Percentiles rank a stretch among this genome's conserved stretches.
These are phyloP conservation scores for Boulengeromyrus knoepffleri DNA, from an alignment of 2,113 vertebrate genomes.

Conservation along the genomic window DNA sequence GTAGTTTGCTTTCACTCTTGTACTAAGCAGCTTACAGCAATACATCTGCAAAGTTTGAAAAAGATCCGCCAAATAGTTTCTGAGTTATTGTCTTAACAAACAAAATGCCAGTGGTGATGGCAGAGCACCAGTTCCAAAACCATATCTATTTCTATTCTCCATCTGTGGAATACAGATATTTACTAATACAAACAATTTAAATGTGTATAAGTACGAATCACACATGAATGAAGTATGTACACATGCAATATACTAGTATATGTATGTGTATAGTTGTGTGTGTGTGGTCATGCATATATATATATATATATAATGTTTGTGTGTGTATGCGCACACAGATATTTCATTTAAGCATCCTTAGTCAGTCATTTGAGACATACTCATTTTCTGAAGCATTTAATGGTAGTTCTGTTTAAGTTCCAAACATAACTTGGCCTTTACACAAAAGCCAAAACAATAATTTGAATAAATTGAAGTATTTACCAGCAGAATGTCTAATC, in stretches of 20 bases:
- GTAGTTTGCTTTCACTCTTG: not conserved
- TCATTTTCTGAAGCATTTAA: conserved; percentile 64
- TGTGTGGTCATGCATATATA: too few relatives aligned
- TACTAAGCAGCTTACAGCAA: too few relatives aligned
- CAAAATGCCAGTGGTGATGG: not conserved
- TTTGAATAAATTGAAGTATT: conserved; percentile 69
- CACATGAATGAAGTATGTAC: not conserved
- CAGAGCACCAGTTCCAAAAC: not conserved
- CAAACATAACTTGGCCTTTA: conserved; percentile 57
- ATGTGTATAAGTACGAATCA: not conserved
- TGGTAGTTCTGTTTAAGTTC: conserved; percentile 62
- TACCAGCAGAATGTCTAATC: conserved; percentile 63
- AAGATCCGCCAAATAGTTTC: not conserved
- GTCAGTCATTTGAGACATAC: conserved; percentile 35
- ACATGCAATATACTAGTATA: not conserved
- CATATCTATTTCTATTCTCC: not conserved
- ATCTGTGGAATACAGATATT: not conserved
- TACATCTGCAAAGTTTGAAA: not conserved
- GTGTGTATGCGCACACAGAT: conserved; percentile 14
- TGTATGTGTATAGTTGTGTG: not conserved
- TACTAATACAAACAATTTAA: not conserved
- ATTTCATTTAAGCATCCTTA: conserved; percentile 47
- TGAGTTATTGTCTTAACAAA: not conserved
- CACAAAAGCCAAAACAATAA: conserved; percentile 70
- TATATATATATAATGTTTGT: not conserved